These are phyloP conservation scores for Urocynchramus pylzowi DNA, from an alignment of 2,113 vertebrate species.

Conservation along the genomic window DNA sequence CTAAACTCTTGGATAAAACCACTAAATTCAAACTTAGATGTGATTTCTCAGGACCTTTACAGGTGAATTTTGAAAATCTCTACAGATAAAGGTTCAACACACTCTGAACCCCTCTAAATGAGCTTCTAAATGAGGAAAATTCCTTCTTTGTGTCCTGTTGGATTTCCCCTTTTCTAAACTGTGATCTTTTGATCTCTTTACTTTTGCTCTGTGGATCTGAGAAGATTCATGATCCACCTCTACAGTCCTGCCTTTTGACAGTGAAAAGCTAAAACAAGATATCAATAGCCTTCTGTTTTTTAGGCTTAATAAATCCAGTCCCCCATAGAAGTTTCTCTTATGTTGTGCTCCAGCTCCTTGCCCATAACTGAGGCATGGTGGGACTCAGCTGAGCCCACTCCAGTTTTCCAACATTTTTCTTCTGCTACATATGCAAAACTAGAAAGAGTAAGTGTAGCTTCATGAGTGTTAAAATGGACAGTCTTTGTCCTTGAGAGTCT, in stretches of 20 bases:
- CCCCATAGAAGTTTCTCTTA: not conserved
- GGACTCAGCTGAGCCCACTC: not conserved
- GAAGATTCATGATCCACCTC: not conserved
- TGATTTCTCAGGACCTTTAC: not conserved
- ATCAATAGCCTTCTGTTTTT: not conserved
- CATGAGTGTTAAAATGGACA: not conserved
- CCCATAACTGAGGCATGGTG: too few species aligned
- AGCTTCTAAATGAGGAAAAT: not conserved
- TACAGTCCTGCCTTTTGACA: not conserved
- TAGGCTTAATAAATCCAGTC: not conserved
- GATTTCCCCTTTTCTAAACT: not conserved
- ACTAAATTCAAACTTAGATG: not conserved
- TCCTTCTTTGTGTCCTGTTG: not conserved
- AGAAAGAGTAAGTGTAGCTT: not conserved
- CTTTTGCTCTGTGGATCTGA: not conserved
- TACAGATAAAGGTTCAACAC: not conserved
- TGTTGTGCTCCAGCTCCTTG: accelerated
- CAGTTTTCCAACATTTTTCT: not conserved
- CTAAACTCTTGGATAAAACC: not conserved
- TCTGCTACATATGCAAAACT: not conserved
- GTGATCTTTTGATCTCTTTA: not conserved
- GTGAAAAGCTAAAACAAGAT: not conserved
- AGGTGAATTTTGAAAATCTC: not conserved
- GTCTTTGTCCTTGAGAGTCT: not conserved
- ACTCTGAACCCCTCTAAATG: not conserved